These are phyloP conservation scores for Ditylenchus dipsaci DNA, from an alignment of 1,140 invertebrate species.

Conservation along the genomic window DNA sequence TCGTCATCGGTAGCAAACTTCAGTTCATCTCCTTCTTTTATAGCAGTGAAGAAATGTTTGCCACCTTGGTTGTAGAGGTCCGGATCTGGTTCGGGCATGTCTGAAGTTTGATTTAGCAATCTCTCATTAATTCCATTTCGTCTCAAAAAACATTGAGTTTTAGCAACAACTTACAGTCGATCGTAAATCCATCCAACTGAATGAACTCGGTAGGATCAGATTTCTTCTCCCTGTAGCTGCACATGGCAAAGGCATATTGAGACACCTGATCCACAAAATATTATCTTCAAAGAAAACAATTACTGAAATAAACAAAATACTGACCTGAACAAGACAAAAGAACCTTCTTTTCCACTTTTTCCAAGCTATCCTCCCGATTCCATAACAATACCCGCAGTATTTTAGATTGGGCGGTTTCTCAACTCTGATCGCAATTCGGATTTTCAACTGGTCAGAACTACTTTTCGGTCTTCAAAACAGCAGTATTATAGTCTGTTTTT, in stretches of 20 bases:
- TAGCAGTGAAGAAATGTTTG: conserved; percentile 76
- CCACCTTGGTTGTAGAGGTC: conserved; percentile 73
- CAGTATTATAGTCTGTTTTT: too few relatives aligned
- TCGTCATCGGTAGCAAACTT: conserved; percentile 95
- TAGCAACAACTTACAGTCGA: conserved; percentile 72
- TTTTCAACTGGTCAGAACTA: conserved; percentile 83
- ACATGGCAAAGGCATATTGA: conserved; percentile 99
- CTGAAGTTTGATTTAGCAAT: too few relatives aligned
- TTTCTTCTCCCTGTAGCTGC: conserved; percentile 98
- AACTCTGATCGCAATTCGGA: conserved; percentile 95
- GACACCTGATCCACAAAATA: conserved; percentile 67
- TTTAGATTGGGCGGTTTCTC: conserved; percentile 92
- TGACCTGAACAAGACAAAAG: conserved; percentile 87
- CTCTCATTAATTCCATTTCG: too few relatives aligned
- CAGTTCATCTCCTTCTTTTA: conserved; percentile 93
- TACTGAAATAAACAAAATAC: conserved; percentile 4
- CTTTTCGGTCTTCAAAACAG: conserved; percentile 70
- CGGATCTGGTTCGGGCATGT: conserved; percentile 77
- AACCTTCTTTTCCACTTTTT: conserved; percentile 99
- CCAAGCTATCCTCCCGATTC: conserved; percentile 93
- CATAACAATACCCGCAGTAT: conserved; percentile 87
- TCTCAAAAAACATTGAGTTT: too few relatives aligned
- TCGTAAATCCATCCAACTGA: conserved; percentile 96
- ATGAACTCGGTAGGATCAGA: conserved; percentile 98
- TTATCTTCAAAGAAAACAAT: conserved; percentile 13